Evolutionary conservation across 2,888 invertebrate genomes (phyloP), one percentile per base, ranked within the genome.

Genomic region (Sussaba pulchella): DNA sequence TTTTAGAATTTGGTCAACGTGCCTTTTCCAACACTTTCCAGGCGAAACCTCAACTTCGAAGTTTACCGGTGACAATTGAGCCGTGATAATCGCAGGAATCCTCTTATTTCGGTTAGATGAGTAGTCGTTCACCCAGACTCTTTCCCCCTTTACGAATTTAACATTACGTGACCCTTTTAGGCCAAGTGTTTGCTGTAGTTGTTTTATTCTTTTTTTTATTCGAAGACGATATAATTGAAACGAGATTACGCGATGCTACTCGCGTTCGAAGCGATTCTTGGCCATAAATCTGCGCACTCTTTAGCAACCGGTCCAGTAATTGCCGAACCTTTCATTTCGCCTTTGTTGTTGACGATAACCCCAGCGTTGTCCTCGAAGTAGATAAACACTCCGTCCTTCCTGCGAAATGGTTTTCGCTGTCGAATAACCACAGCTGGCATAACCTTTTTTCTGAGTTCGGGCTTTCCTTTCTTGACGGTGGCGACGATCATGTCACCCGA

Each of bases 291-390:
- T 72, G 99, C 99, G 93, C 99, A 99, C 94, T 99, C 99, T 93
- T 99, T 99, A 31, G 99, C 99, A 36, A 99, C 99, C 71, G 99
- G 99, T 85, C 99, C 99, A 64, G 99, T 99, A 92, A 99, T 99
- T 82, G 99, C 99, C 17, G 99, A 99, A 80, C 98, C 99, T 93
- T 99, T 99, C 99, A 99, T 99, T 94, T 99, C 99, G 82, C 99
- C 99, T 93, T 99, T 99, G 93, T 99, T 99, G 93, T 99, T 99
- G 72, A 99, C 99, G 93, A 99, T 99, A 63, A 99, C 99, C 71
- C 99, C 99, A 24, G 99, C 99, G 93, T 99, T 99, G 93, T 99
- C 99, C 93, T 99, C 99, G 93, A 99, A 99, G 93, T 99, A 99
- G 94, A 99, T 98, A 92, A 99, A 99, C 82, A 98, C 96, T 50